These are phyloP conservation scores for Cerceris rybyensis DNA, from an alignment of 2,888 invertebrate species.

Conservation along the genomic window DNA sequence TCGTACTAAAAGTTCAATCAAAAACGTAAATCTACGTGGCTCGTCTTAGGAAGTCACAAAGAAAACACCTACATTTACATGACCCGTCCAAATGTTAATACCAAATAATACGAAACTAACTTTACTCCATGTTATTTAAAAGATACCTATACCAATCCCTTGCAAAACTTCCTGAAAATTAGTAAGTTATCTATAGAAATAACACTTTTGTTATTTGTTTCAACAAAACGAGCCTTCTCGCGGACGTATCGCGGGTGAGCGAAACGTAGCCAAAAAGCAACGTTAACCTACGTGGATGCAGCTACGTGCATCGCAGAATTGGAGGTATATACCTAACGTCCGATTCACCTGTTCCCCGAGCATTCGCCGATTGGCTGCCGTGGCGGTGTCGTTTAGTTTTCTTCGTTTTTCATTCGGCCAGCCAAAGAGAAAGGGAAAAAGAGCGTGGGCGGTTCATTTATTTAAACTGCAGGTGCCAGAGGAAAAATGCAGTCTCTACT, in stretches of 20 bases:
- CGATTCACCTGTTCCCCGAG: constrained; percentile 70
- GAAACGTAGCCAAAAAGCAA: constrained; percentile 20
- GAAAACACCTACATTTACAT: no score
- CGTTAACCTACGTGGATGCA: background rate
- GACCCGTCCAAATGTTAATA: no score
- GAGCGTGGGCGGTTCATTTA: constrained; percentile 71
- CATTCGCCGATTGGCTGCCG: constrained; percentile 73
- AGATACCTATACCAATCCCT: no score
- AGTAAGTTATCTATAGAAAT: background rate
- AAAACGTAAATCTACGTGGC: no score
- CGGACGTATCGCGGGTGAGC: constrained; percentile 10
- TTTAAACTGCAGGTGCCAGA: constrained; percentile 74
- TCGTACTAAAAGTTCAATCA: no score
- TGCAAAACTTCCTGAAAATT: no score
- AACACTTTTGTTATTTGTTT: constrained; percentile 2
- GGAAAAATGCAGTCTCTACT: constrained; percentile 69
- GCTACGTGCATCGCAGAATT: constrained; percentile 32
- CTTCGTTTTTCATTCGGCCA: constrained; percentile 68
- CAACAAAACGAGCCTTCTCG: background rate
- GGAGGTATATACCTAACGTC: constrained; percentile 54
- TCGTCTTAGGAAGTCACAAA: no score
- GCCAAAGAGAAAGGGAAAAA: constrained; percentile 44
- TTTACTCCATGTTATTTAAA: no score
- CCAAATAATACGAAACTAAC: no score
- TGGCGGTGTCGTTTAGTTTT: constrained; percentile 61